Evolutionary conservation across 2,113 vertebrate species (phyloP), one percentile per base, ranked within the genome.

Genomic region (Pipra filicauda): DNA sequence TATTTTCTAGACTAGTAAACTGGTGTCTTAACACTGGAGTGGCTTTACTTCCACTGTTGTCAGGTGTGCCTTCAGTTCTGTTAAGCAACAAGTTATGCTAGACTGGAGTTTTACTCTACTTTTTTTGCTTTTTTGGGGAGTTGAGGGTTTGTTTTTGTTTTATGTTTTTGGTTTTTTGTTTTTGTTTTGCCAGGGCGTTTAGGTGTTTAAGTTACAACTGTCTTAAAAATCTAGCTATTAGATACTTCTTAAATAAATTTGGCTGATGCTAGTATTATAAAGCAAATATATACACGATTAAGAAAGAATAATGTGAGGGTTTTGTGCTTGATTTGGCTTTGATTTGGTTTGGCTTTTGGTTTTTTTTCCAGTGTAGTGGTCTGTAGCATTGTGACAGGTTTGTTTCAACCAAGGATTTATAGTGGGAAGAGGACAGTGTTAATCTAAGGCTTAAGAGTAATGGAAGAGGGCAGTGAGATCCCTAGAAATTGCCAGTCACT

Each of bases 91-190:
- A 6, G 8, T 70, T 33, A 23, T 17, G 6, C 11, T n/a, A 61
- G 6, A 62, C 31, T 76, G 33, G 23, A 89, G 26, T 62, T 66
- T 77, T 33, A 58, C 8, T 44, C 4, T 61, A 14, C 13, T 70
- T 41, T 86, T 2, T 67, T 92, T 75, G 31, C 8, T 22, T 11
- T 27, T n/a, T 35, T 8, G 3, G 27, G 18, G 19, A 2, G 5
- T 15, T 10, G 5, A 4, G n/a, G 14, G 14, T 9, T 31, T 8
- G 10, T 1, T 51, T 39, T 41, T 8, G 1, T 28, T 24, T n/a
- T 33, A 41, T 41, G 39, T 58, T 69, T 54, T 35, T 6, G 1
- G n/a, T 35, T 61, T 24, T 37, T 79, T 58, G 5, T 1, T 85
- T 85, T 59, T 85, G 10, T n/a, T 85, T 59, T 85, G 8, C 31